These are phyloP conservation scores for Cephus nigrinus DNA, from an alignment of 2,888 invertebrate genomes.

Conservation along the genomic window DNA sequence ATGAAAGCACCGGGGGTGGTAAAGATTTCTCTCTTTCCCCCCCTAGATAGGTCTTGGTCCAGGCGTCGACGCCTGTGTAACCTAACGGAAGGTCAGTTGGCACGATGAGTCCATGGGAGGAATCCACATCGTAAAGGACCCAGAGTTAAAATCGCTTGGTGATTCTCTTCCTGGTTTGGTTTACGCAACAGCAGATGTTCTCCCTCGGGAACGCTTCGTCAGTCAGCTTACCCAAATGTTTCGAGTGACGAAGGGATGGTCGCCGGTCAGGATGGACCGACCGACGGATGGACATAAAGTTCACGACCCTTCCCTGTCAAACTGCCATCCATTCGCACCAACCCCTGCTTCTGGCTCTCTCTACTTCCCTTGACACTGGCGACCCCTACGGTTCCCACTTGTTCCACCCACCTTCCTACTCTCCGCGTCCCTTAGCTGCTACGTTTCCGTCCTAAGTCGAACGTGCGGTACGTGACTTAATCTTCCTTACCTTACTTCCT, in stretches of 20 bases:
- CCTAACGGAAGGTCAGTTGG: not conserved
- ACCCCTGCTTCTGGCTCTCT: not conserved
- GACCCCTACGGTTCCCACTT: not conserved
- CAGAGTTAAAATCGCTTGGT: not conserved
- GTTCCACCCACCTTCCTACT: slow-evolving; percentile 4
- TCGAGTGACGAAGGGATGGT: slow-evolving; percentile 19
- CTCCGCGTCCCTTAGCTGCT: not conserved
- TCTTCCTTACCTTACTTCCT: slow-evolving; percentile 11
- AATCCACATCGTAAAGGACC: not conserved
- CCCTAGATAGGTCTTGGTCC: not conserved
- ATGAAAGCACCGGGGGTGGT: not conserved
- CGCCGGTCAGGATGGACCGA: not conserved
- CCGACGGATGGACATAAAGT: slow-evolving; percentile 12
- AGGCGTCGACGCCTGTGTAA: not conserved
- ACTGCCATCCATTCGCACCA: not conserved
- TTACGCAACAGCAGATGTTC: not conserved
- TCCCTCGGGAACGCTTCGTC: not conserved
- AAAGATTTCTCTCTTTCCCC: not conserved
- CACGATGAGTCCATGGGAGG: not conserved
- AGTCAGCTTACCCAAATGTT: slow-evolving; percentile 17
- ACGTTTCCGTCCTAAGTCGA: not conserved
- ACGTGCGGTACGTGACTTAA: slow-evolving; percentile 20
- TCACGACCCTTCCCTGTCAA: slow-evolving; percentile 1
- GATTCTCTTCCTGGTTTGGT: not conserved
- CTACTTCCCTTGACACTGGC: not conserved